phyloP scores from a whole-genome alignment of 2,113 vertebrate species.

The Dendrocopos noguchii region DNA sequence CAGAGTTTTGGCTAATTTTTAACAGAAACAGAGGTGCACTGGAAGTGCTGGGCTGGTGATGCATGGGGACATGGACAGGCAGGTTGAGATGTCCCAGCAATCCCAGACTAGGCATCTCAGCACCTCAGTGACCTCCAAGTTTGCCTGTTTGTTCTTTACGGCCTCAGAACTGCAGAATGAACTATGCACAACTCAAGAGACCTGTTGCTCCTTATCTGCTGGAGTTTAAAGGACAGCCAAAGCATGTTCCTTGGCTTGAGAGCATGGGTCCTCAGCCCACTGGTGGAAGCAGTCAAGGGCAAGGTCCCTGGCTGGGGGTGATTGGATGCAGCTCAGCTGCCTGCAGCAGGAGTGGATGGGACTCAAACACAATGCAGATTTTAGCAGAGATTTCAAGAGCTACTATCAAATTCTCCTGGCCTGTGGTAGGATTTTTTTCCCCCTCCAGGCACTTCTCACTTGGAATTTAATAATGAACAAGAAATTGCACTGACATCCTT shows the following conservation, averaged over 20 bases:
- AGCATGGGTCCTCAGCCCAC: accelerated
- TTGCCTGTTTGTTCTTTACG: neutral
- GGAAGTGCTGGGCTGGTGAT: neutral
- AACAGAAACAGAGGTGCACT: neutral
- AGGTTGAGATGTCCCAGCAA: neutral
- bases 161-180: neutral
- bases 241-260: accelerated
- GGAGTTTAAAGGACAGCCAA: neutral
- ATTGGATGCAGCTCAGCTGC: neutral
- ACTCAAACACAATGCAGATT: neutral
- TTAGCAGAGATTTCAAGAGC: neutral
- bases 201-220: neutral
- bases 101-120: neutral
- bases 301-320: neutral
- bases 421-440: neutral
- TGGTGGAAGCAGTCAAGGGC: accelerated
- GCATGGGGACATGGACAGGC: accelerated
- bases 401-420: neutral
- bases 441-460: neutral
- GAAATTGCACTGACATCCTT: neutral
- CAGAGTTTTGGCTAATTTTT: neutral
- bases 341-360: accelerated
- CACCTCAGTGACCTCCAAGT: neutral
- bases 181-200: neutral
- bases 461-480: neutral